phyloP scores from a whole-genome alignment of 2,113 vertebrate genomes.

The Oplegnathus fasciatus region DNA sequence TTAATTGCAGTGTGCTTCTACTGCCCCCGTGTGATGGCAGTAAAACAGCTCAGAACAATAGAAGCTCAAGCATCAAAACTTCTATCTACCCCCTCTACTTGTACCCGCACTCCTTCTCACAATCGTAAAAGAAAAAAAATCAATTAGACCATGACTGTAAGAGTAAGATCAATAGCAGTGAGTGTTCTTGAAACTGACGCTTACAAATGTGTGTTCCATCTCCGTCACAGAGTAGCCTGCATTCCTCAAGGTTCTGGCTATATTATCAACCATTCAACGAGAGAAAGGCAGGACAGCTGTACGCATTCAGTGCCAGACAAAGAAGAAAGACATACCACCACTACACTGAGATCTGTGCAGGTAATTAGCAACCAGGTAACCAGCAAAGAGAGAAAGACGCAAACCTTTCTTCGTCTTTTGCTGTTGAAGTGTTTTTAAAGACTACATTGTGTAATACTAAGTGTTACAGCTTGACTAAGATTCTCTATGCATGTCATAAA shows the following conservation, averaged over 20 bases:
- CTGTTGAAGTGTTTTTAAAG: neutral
- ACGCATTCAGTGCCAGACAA: neutral
- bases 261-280: neutral
- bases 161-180: neutral
- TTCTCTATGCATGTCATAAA: neutral
- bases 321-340: neutral
- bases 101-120: neutral
- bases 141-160: conserved; percentile 10
- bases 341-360: neutral
- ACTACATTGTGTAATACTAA: neutral
- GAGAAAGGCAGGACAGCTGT: conserved; percentile 1
- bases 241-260: conserved; percentile 33
- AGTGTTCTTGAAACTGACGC: conserved; percentile 22
- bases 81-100: too few species aligned
- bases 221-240: neutral
- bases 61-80: neutral
- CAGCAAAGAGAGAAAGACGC: neutral
- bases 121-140: neutral
- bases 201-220: neutral
- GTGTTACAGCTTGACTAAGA: neutral
- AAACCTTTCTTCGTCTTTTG: neutral
- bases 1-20: conserved; percentile 43
- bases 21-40: conserved; percentile 66
- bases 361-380: neutral
- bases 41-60: neutral